phyloP scores from a whole-genome alignment of 2,797 vertebrate genomes.

The Coranthus polyacanthus region DNA sequence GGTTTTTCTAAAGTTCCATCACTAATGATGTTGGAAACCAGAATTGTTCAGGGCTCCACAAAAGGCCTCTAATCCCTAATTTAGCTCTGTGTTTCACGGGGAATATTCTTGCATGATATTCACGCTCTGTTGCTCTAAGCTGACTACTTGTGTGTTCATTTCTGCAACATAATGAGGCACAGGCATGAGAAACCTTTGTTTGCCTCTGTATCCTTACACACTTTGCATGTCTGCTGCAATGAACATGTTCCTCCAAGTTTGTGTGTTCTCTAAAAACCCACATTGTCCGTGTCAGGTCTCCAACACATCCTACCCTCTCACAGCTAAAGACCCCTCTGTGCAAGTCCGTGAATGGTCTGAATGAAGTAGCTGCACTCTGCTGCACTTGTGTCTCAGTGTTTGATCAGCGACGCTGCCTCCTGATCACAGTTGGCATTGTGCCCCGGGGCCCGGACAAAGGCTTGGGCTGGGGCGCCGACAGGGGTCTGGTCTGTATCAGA shows the following conservation, averaged over 20 bases:
- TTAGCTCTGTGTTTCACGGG: constrained; percentile 66
- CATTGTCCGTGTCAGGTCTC: not conserved
- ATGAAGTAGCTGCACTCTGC: constrained; percentile 61
- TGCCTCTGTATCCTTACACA: not conserved
- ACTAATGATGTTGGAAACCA: constrained; percentile 59
- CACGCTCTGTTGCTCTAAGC: constrained; percentile 76
- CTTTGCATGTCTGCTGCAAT: not conserved
- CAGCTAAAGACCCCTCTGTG: constrained; percentile 20
- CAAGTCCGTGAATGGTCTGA: constrained; percentile 47
- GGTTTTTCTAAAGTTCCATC: constrained; percentile 36
- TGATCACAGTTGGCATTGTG: constrained; percentile 75
- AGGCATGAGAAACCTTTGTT: constrained; percentile 53
- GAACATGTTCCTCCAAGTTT: constrained; percentile 6
- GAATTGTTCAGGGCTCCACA: constrained; percentile 53
- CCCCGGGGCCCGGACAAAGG: constrained; percentile 70
- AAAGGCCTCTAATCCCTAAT: constrained; percentile 68
- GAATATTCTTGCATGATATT: constrained; percentile 66
- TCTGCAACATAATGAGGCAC: constrained; percentile 64
- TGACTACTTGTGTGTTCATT: constrained; percentile 52
- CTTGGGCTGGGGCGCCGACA: constrained; percentile 54
- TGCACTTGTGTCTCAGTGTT: constrained; percentile 63
- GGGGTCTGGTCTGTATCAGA: constrained; percentile 77
- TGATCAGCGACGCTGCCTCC: constrained; percentile 69
- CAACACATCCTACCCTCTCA: not conserved
- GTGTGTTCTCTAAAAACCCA: constrained; percentile 1